Evolutionary conservation across 2,888 invertebrate species (phyloP), one percentile per base, ranked within the genome.

Genomic region (Caradrina clavipalpis): DNA sequence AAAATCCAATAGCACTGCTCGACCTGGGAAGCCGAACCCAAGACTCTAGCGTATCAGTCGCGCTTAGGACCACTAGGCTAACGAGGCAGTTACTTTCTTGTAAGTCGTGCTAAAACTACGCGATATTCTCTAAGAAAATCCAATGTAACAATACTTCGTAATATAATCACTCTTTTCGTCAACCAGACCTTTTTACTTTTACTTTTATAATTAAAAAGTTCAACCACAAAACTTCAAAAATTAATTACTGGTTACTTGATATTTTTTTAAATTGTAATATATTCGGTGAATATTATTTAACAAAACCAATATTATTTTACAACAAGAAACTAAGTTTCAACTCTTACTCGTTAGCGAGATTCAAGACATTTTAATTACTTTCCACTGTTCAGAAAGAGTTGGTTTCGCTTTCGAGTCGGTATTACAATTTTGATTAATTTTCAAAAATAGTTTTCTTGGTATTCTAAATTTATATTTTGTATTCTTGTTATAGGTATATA

Each of bases 321-420:
- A 64, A 35, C 45, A 59, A 57, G 53, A 72, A 72, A 78, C 45
- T 75, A 39, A 53, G 13, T 64, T 65, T 22, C 26, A 54, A 57
- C 60, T 72, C 19, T 17, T 56, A 58, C 64, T 71, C 58, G 64
- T 72, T 72, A 35, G 45, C 42, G 39, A 61, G 64, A 61, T 54
- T 78, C 53, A 47, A 65, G 57, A 72, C 53, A 61, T 75, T 75
- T 65, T 76, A 78, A 76, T 78, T 78, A 63, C 59, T 74, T 74
- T 76, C 45, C 13, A 55, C 45, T 51, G 26, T 63, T 55, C 26
- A 8, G 22, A 74, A 76, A 58, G 71, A 76, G 50, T 62, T 60
- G 58, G 49, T 47, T 55, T 60, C 42, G 22, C 19, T 59, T 55
- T 68, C 47, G 35, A 45, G 1, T 10, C 35, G 31, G 39, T 55